Base-by-base conservation (phyloP, 2,797 vertebrate genomes). In the Crypturellus tataupa region DNA sequence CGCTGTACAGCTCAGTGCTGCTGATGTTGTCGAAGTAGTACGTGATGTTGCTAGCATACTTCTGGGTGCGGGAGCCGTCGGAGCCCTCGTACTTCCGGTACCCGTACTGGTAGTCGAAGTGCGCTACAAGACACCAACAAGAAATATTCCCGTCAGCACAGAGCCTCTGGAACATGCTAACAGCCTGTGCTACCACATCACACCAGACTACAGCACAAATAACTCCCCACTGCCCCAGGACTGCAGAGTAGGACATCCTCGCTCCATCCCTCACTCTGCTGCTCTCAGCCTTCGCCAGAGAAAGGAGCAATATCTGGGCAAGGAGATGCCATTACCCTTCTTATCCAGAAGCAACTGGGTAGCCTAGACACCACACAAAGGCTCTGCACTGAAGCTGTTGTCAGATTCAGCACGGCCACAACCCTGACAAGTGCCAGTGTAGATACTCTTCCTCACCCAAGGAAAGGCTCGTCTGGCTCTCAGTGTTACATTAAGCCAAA, bases 1-100 rank as follows among this genome's bases (percentile, higher is more conserved):
- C 98, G 0, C 98, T 98, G 97, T 98, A 99, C 9, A 99, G 97
- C 89, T 99, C 99, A 0, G 98, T 98, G 90, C 99, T 99, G 98
- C 99, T 99, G 98, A 99, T 98, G 96, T 99, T 99, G 98, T 99
- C 99, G 1, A 99, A 99, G 96, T 99, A 99, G 97, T 99, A 99
- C 47, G 99, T 99, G 89, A 99, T 98, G 0, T 99, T 98, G 98
- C 98, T 99, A 94, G 98, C 96, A 4, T 98, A 99, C 94, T 99
- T 99, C 95, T 99, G 98, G 12, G 98, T 97, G 25, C 98, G 98
- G 23, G 98, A 96, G 3, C 98, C 98, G 4, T 99, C 99, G 1
- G 99, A 98, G 86, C 97, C 96, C 6, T 99, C 98, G 3, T 98
- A 99, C 49, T 98, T 98, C 94, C 99, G 99, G 98, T 99, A 99